Evolutionary conservation across 37 sponge, comb jelly and placozoan genomes (phyloP), one percentile per base, ranked within the genome.

Genomic region (Ephydatia muelleri): DNA sequence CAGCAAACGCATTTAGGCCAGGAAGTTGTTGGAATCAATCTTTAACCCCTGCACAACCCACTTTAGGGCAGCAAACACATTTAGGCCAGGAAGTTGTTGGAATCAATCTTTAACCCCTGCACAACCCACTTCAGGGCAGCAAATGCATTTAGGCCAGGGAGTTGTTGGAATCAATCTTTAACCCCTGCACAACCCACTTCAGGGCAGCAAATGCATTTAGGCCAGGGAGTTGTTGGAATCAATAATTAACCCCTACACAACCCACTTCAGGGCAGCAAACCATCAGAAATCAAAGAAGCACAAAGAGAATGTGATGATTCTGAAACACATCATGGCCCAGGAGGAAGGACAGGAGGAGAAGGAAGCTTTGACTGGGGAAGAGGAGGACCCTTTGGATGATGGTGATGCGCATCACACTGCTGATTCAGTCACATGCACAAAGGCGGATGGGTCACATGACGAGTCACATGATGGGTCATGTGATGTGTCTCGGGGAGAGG

Each of bases 211-310:
- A n/a, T n/a, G n/a, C n/a, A n/a, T n/a, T n/a, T n/a, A n/a, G n/a
- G n/a, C n/a, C n/a, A n/a, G n/a, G n/a, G n/a, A n/a, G n/a, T n/a
- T n/a, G n/a, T n/a, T n/a, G n/a, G n/a, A n/a, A n/a, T n/a, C n/a
- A n/a, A n/a, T n/a, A n/a, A n/a, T n/a, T n/a, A n/a, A 3, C 57
- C 43, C 43, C 57, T 57, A 57, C 57, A 4, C 16, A 6, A 57
- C 57, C 19, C 57, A 57, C 6, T 90, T 0, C 47, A 95, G 96
- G 47, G 90, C 94, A 76, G 70, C 80, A 8, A 96, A 98, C 38
- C 99, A 98, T 64, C 91, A 94, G 77, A 89, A 81, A 49, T 98
- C 99, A 13, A 92, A 84, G 83, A 98, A 96, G 84, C 99, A 98
- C 73, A 88, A 76, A 66, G 99, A 98, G 27, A 96, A 92, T 49